Base-by-base conservation (phyloP, 2,113 vertebrate genomes). In the Cyanistes caeruleus region DNA sequence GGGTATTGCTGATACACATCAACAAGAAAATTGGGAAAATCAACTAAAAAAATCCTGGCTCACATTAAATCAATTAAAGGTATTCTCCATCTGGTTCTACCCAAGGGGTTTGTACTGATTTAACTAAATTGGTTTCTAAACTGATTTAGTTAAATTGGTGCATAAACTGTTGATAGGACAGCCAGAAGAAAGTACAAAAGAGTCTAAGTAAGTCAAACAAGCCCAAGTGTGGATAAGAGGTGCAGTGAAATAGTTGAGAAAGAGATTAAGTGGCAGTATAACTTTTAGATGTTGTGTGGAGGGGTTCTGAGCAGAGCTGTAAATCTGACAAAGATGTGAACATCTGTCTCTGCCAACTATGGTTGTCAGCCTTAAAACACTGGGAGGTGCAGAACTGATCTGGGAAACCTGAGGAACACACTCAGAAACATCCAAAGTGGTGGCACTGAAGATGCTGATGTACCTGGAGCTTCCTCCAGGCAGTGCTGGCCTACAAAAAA, bases 121-220 rank as follows among this genome's bases (percentile, higher is more conserved):
- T 96, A 83, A 85, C 70, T 85, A 95, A 95, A 95, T 95, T 80
- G 41, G 70, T 90, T 96, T 96, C 87, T 95, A 94, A 95, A 90
- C 84, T 69, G 94, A 93, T 93, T 93, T 79, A 82, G 78, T 91
- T 93, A 92, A 94, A 94, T 41, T 90, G 58, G 58, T 94, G 55
- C 74, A 85, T 68, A 72, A 75, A 83, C 85, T 68, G 53, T 87
- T 81, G 11, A 8, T 69, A 65, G 84, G 90, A 49, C 49, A 83
- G 85, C 28, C 70, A 93, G 70, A 76, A 96, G 62, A 95, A 93
- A 87, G 64, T 37, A 64, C 49, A 72, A 73, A 86, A 85, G 41
- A 60, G 14, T 44, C n/a, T 53, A 79, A 95, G 76, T 73, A 48
- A 96, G 70, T 80, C 78, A 94, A 85, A 93, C 30, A 72, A 93